Base-by-base conservation (phyloP, 2,797 vertebrate species). In the Lepilemur septentrionalis region DNA sequence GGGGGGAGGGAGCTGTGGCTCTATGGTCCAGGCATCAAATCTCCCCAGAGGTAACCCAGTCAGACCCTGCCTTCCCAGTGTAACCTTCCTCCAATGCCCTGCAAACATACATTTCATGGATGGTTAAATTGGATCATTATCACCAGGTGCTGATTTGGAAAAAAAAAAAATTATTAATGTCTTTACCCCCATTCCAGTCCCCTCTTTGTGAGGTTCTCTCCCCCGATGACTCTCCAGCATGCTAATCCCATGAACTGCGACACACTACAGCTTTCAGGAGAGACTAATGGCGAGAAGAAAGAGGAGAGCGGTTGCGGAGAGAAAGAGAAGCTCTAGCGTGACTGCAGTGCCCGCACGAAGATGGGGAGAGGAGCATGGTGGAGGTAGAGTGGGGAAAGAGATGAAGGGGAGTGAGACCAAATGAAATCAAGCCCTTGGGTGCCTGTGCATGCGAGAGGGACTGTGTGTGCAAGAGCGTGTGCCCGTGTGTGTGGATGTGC, bases 41-140 rank as follows among this genome's bases (percentile, higher is more conserved):
- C 89, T 98, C 98, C 98, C 98, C 94, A 13, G 20, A 98, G 98
- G 97, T 93, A 52, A 97, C 97, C 97, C 95, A 96, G 93, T 86
- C 96, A 92, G 97, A 89, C 50, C 0, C 95, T 96, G 97, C 96
- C 97, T 69, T 98, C 98, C 98, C 96, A 38, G 96, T 85, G 95
- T 98, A 98, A 98, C 98, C 98, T 98, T 98, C 98, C 98, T 98
- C 97, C 96, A 95, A 91, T 98, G 97, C 98, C 97, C 98, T 85
- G 98, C 98, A 98, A 98, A 98, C 98, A 97, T 98, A 97, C 95
- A 99, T 99, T 99, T 99, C 98, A 99, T 97, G 98, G 99, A 98
- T 99, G 98, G 98, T 99, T 99, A 99, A 98, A 98, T 98, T 96
- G 97, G 98, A 98, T 99, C 98, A 99, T 99, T 99, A 99, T 98